A percentile compares a stretch with the other conserved stretches of the same genome.
These are phyloP conservation scores for Chamaea fasciata DNA, from an alignment of 2,113 vertebrate species.

Conservation along the genomic window DNA sequence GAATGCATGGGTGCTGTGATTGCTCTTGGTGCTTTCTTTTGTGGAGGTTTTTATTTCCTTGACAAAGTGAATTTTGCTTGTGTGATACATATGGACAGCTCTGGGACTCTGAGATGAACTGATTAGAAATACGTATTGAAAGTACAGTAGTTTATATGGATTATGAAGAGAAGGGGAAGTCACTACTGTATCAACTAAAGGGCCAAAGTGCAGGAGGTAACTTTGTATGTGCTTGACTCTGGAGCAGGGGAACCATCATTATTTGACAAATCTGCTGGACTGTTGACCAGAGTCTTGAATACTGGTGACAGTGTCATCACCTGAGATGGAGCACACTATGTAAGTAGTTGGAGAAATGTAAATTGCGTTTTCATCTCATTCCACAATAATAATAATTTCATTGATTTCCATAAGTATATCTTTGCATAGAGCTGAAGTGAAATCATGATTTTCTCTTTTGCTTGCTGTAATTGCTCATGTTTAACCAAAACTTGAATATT, in stretches of 20 bases:
- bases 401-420: background rate
- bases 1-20: background rate
- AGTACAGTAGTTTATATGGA: background rate
- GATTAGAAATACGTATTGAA: background rate
- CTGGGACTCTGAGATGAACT: background rate
- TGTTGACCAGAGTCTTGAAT: background rate
- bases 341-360: background rate
- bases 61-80: background rate
- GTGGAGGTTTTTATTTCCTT: background rate
- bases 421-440: background rate
- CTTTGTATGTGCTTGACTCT: background rate
- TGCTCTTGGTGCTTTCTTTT: background rate
- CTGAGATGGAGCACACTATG: background rate
- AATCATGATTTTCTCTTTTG: conserved; percentile 9
- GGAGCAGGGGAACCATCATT: background rate
- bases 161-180: background rate
- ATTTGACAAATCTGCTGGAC: background rate
- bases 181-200: background rate
- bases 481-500: conserved; percentile 12
- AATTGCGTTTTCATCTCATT: background rate
- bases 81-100: background rate
- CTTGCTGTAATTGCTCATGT: conserved; percentile 17
- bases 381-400: background rate
- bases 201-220: background rate
- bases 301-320: background rate